Evolutionary conservation across 23 tunicate species (phyloP).

Genomic region (Ascidia mentula): DNA sequence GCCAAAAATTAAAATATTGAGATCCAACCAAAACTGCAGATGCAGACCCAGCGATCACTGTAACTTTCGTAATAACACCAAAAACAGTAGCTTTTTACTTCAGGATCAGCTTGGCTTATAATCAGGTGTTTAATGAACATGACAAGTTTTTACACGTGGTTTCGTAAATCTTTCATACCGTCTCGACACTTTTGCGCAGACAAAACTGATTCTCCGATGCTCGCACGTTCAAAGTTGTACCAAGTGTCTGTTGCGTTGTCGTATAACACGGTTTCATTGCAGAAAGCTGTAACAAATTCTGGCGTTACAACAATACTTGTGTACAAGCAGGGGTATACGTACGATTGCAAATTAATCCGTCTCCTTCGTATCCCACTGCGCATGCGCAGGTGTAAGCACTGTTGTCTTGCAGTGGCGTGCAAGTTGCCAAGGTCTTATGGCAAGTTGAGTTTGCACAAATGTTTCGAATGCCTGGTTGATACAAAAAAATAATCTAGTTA

Average conservation of each 20-base stretch:
- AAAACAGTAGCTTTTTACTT: too few relatives aligned
- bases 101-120: too few relatives aligned
- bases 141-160: background rate
- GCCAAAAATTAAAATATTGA: too few relatives aligned
- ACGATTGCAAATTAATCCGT: background rate
- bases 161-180: too few relatives aligned
- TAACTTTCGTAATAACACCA: too few relatives aligned
- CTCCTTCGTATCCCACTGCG: background rate
- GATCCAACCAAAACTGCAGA: too few relatives aligned
- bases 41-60: too few relatives aligned
- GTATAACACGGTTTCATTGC: background rate
- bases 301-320: background rate
- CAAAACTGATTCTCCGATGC: background rate
- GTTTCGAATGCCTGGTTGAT: background rate
- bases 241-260: background rate
- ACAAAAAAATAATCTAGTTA: too few relatives aligned
- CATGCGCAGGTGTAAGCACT: background rate
- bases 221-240: background rate
- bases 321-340: background rate
- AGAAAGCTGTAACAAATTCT: constrained; percentile 1
- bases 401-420: background rate
- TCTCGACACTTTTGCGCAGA: background rate
- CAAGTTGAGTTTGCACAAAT: background rate
- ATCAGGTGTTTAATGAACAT: background rate
- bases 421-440: background rate